These are phyloP conservation scores for Whitmania pigra DNA, from an alignment of 1,140 invertebrate genomes.

Conservation along the genomic window DNA sequence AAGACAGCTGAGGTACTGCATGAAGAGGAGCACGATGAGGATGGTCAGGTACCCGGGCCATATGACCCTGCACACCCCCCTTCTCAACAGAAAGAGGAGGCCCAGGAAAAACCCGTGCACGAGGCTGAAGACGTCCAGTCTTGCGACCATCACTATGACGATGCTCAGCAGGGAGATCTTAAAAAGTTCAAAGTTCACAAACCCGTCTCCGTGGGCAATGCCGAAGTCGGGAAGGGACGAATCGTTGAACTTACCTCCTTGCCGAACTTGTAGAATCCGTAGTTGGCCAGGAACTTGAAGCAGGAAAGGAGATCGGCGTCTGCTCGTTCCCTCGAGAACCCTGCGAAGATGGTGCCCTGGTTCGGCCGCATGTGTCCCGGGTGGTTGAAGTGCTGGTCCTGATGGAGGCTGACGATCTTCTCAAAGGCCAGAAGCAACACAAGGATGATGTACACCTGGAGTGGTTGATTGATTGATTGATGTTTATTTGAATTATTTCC, in stretches of 20 bases:
- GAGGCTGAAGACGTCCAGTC: slow-evolving; percentile 78
- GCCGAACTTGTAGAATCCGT: slow-evolving; percentile 86
- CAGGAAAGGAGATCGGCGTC: slow-evolving; percentile 51
- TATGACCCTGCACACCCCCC: slow-evolving; percentile 54
- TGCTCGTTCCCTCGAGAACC: slow-evolving; percentile 3
- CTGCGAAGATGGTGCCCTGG: slow-evolving; percentile 6
- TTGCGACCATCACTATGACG: slow-evolving; percentile 68
- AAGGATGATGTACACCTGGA: slow-evolving; percentile 17
- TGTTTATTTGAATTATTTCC: too few species aligned
- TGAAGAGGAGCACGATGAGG: slow-evolving; percentile 61
- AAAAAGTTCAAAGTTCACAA: too few species aligned
- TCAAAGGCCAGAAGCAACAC: slow-evolving; percentile 18
- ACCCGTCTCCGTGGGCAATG: too few species aligned
- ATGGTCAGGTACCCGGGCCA: slow-evolving; percentile 78
- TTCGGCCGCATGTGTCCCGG: not conserved
- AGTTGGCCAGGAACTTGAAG: slow-evolving; percentile 80
- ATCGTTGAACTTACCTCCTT: slow-evolving; percentile 54
- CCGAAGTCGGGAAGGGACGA: too few species aligned
- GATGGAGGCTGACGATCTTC: slow-evolving; percentile 7
- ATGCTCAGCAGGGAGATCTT: slow-evolving; percentile 71
- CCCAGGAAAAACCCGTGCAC: slow-evolving; percentile 74
- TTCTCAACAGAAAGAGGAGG: slow-evolving; percentile 54
- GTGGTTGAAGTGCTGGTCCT: slow-evolving; percentile 18
- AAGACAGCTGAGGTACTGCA: slow-evolving; percentile 76
- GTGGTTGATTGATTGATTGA: too few species aligned